Evolutionary conservation across 2,113 vertebrate genomes (phyloP).

Genomic region (Thalassoma bifasciatum): DNA sequence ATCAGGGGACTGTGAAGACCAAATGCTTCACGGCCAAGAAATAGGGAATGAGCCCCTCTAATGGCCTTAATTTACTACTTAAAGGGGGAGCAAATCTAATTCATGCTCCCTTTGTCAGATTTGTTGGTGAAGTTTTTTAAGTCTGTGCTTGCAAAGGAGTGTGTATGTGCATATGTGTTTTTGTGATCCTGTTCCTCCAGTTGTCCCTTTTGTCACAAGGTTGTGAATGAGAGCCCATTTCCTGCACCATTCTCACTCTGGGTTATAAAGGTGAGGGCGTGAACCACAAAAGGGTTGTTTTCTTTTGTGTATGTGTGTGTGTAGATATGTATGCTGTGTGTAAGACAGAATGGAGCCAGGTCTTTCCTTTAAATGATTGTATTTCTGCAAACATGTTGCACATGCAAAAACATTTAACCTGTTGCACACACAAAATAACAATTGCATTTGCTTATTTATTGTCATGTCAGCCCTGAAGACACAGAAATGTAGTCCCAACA

Average conservation of each 20-base stretch:
- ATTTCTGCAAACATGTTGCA: neutral
- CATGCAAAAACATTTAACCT: neutral
- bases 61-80: conserved; percentile 34
- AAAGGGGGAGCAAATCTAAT: conserved; percentile 53
- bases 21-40: conserved; percentile 38
- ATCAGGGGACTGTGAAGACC: conserved; percentile 59
- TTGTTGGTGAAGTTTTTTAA: conserved; percentile 17
- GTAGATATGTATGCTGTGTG: conserved; percentile 25
- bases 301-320: conserved; percentile 8
- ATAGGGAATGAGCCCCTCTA: conserved; percentile 10
- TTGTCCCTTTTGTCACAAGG: conserved; percentile 63
- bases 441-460: too few relatives aligned
- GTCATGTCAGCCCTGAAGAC: too few relatives aligned
- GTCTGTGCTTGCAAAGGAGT: neutral
- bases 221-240: conserved; percentile 73
- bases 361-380: conserved; percentile 57
- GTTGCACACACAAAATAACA: neutral
- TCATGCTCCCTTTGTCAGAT: conserved; percentile 18
- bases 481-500: too few relatives aligned
- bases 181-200: conserved; percentile 35
- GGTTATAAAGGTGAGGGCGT: conserved; percentile 38
- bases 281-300: conserved; percentile 18
- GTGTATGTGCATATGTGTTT: neutral
- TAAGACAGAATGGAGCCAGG: conserved; percentile 45
- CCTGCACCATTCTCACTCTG: conserved; percentile 70